Base-by-base conservation (phyloP, 2,888 invertebrate species). In the Acholoe squamosa region DNA sequence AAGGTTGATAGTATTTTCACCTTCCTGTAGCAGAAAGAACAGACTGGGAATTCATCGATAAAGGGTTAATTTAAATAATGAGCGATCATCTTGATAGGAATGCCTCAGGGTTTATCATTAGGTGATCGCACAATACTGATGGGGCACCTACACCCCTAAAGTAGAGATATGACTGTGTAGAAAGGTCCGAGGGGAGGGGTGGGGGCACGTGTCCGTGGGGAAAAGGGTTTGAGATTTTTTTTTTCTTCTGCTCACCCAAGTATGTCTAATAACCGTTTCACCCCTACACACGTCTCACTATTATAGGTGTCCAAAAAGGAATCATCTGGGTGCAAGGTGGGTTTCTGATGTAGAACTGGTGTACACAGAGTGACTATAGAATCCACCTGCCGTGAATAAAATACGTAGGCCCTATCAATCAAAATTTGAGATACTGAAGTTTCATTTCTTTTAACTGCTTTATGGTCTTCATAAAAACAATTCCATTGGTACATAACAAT, bases 71-170 rank as follows among this genome's bases (percentile, higher is more conserved):
- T 43, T 43, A 10, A 10, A 43, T 71, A 71, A 71, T 71, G 71
- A 71, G n/a, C n/a, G 12, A 71, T 61, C 71, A 71, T 71, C 71
- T 71, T 71, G 71, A 71, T 71, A 25, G 71, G 25, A 71, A 28
- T 14, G 71, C 71, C 71, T 71, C 28, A 7, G 71, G 71, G 43
- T 43, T 28, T n/a, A 71, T 71, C 71, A 71, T 71, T 71, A 71
- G 71, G 43, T 43, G 43, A 71, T 71, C 3, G 71, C 25, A 61
- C 61, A 61, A 25, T 61, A 71, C 12, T 25, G 28, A 71, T 14
- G 71, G 31, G 71, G 71, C 3, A 14, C 71, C 43, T 43, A 71
- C 25, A 71, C 25, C 71, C 61, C 19, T n/a, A 5, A 14, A 28
- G 71, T 19, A 19, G 28, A 71, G 71, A 28, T 71, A 71, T 5